Base-by-base conservation (phyloP, 2,888 invertebrate species). In the Hipparchia semele region DNA sequence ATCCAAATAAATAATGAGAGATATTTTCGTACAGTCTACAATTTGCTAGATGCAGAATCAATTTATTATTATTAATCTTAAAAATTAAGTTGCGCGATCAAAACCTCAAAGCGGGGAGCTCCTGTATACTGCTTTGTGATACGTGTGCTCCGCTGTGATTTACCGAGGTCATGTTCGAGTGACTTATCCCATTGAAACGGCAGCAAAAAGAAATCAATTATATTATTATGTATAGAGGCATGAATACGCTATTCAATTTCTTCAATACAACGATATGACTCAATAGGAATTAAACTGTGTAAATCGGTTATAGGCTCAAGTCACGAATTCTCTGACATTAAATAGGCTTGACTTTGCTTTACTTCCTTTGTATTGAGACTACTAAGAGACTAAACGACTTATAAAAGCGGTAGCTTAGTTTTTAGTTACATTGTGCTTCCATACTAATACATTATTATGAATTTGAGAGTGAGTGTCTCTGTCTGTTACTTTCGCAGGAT, bases 201-300 rank as follows among this genome's bases (percentile, higher is more conserved):
- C 81, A 81, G 82, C 75, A 86, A 88, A 8, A 88, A 84, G 84
- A 85, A 87, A 85, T 88, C 83, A 84, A 85, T 86, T 85, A 65
- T 7, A 12, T 51, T 64, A 86, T 23, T 64, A 39, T 39, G 39
- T 39, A 86, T 83, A 83, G 83, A 80, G 78, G 79, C 80, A 81
- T 84, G 86, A 87, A 88, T 86, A 81, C 81, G 80, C 83, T 79
- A 84, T 88, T 86, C 82, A 87, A 82, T 82, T 82, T 81, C 73
- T 75, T 76, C 23, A 60, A 66, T 72, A 70, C 60, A 67, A 39
- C 71, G 81, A 76, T 80, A 80, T 80, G 82, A 83, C 83, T 86
- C 82, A 82, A 77, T 79, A 73, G 75, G 74, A 73, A 80, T 79
- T 79, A 76, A 78, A 75, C 71, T 77, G 76, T 75, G 78, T 78